These are phyloP conservation scores for Octonoba sinensis DNA, from an alignment of 2,888 invertebrate species.

Conservation along the genomic window DNA sequence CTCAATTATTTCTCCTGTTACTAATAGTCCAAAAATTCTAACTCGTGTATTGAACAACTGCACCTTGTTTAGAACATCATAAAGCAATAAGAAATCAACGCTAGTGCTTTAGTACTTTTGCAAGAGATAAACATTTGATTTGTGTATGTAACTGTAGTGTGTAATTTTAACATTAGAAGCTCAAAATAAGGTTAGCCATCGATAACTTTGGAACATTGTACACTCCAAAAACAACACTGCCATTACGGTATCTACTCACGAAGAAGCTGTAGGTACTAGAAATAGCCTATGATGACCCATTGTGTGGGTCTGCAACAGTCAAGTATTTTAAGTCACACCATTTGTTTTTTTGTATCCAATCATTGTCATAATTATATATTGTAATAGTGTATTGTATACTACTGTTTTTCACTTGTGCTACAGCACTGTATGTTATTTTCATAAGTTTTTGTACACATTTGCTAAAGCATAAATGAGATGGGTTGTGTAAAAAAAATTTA, in stretches of 20 bases:
- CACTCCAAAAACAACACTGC: constrained; percentile 33
- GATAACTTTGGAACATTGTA: constrained; percentile 29
- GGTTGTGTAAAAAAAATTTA: constrained; percentile 47
- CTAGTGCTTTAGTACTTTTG: constrained; percentile 22
- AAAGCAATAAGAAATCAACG: no score
- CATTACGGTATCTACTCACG: constrained; percentile 30
- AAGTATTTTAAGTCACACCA: constrained; percentile 40
- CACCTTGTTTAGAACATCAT: no score
- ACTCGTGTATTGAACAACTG: no score
- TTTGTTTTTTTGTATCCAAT: constrained; percentile 28
- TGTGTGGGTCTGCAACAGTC: constrained; percentile 25
- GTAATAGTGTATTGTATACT: constrained; percentile 40
- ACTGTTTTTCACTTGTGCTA: constrained; percentile 34
- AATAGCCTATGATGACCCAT: constrained; percentile 9
- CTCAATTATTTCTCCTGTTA: no score
- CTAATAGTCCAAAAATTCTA: no score
- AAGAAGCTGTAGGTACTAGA: constrained; percentile 7
- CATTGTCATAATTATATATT: constrained; percentile 18
- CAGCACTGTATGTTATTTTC: constrained; percentile 44
- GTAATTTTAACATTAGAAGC: constrained; percentile 20
- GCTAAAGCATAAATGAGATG: constrained; percentile 46
- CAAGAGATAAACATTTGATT: constrained; percentile 18
- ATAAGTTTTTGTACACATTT: constrained; percentile 60
- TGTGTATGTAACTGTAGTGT: constrained; percentile 16
- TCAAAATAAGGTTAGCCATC: constrained; percentile 31